Evolutionary conservation across 2,888 invertebrate genomes (phyloP).

Genomic region (Agonum fuliginosum): DNA sequence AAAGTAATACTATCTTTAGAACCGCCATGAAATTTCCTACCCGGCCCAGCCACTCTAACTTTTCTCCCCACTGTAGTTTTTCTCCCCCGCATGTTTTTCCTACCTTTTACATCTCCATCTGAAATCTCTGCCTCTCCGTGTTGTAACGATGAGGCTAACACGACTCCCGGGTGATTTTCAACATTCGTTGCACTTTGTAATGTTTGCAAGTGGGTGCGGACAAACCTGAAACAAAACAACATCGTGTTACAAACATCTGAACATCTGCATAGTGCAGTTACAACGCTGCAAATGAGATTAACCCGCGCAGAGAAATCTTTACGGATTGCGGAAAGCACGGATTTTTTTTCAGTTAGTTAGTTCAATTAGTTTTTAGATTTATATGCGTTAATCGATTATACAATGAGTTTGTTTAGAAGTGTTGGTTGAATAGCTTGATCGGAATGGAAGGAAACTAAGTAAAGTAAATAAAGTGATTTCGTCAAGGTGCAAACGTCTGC

Average conservation of each 20-base stretch:
- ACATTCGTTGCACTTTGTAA: neutral
- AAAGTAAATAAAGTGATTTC: no score
- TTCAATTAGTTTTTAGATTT: no score
- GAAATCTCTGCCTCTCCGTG: neutral
- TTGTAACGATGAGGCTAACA: neutral
- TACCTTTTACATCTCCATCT: neutral
- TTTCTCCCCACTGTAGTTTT: no score
- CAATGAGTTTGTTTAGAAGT: no score
- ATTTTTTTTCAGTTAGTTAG: no score
- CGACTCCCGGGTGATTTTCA: neutral
- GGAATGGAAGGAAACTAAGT: no score
- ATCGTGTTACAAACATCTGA: constrained; percentile 26
- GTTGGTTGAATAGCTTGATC: neutral
- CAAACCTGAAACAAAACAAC: constrained; percentile 15
- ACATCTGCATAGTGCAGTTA: constrained; percentile 24
- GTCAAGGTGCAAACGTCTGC: neutral
- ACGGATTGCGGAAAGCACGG: no score
- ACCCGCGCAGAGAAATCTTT: neutral
- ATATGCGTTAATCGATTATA: no score
- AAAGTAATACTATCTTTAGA: no score
- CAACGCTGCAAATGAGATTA: neutral
- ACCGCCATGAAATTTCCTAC: no score
- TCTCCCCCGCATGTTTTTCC: no score
- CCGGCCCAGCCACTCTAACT: no score
- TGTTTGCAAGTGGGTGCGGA: neutral